Conservation (phyloP, 2,797 vertebrate species). For the Sebastes nivosus region DNA sequence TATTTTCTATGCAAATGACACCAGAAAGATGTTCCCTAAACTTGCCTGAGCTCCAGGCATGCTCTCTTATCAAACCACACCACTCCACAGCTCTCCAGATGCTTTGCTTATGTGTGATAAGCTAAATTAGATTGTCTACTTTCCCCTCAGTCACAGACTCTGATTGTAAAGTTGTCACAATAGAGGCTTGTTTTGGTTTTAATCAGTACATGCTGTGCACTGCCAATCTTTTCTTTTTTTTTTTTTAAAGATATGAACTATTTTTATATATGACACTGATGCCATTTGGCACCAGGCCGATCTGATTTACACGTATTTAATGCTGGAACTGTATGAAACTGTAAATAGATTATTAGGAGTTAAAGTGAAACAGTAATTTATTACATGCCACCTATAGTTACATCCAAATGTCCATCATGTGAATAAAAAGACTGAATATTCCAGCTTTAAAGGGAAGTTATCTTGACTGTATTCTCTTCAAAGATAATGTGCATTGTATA, state of each 20-base stretch:
- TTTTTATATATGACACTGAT: constrained; percentile 86
- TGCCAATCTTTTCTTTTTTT: constrained; percentile 78
- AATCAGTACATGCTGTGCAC: constrained; percentile 88
- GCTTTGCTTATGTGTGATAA: constrained; percentile 64
- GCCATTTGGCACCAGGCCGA: constrained; percentile 81
- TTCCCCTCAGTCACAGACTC: constrained; percentile 39
- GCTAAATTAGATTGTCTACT: constrained; percentile 41
- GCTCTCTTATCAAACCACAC: constrained; percentile 43
- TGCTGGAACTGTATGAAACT: constrained; percentile 82
- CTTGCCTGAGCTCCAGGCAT: constrained; percentile 7
- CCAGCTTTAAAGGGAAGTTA: constrained; percentile 87
- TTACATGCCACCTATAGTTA: constrained; percentile 84
- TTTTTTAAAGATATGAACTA: constrained; percentile 81
- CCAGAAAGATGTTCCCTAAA: constrained; percentile 27
- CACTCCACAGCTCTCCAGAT: constrained; percentile 46
- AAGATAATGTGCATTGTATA: constrained; percentile 87
- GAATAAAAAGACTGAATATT: constrained; percentile 74
- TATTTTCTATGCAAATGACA: constrained; percentile 79
- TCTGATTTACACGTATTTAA: constrained; percentile 92
- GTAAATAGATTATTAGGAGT: constrained; percentile 89
- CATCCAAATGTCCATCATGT: constrained; percentile 73
- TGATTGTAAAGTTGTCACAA: constrained; percentile 38
- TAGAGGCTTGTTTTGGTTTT: constrained; percentile 67
- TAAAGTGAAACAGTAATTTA: constrained; percentile 92
- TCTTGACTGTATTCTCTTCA: constrained; percentile 77